Evolutionary conservation across 2,888 invertebrate species (phyloP), one percentile per base, ranked within the genome.

Genomic region (Sinotaia quadrata): DNA sequence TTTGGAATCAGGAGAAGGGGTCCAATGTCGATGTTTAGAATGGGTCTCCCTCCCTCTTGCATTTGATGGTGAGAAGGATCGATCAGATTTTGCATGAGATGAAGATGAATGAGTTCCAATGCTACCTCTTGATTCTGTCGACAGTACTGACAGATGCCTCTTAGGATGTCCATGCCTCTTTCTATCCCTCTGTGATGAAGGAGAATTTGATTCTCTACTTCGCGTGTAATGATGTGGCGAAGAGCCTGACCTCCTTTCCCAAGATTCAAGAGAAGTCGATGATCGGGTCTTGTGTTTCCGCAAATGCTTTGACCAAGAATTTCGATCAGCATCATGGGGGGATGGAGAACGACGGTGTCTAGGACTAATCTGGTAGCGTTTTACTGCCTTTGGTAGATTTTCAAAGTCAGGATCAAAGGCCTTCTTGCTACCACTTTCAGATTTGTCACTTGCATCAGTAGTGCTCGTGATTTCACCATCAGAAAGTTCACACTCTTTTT

Each of bases 401-500:
- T 56, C 65, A 18, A 52, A 54, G 27, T 37, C 37, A 27, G 52
- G 41, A 21, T 65, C 65, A 29, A 37, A 54, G 5, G 36, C 41
- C 34, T 65, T 52, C 8, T 18, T 24, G 18, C 65, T 41, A 24
- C 56, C 31, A 44, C 44, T 33, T 18, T 44, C 56, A 1, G 65
- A 33, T 12, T 65, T 29, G 1, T 29, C 24, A 29, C 56, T 56
- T 18, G 65, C 54, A 8, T 51, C 61, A n/a, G n/a, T n/a, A 24
- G 21, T 47, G 47, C 65, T 65, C 21, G 65, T 54, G 12, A 65
- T 52, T 44, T 65, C 65, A 5, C 65, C 65, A 37, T 65, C 65
- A 5, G 65, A 65, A 41, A 65, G 24, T 12, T 65, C 65, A 1
- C 41, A 52, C 21, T 65, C 65, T 41, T 65, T 65, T 27, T 44